phyloP scores from a whole-genome alignment of 23 tunicate species.

The Trididemnum nubilum region DNA sequence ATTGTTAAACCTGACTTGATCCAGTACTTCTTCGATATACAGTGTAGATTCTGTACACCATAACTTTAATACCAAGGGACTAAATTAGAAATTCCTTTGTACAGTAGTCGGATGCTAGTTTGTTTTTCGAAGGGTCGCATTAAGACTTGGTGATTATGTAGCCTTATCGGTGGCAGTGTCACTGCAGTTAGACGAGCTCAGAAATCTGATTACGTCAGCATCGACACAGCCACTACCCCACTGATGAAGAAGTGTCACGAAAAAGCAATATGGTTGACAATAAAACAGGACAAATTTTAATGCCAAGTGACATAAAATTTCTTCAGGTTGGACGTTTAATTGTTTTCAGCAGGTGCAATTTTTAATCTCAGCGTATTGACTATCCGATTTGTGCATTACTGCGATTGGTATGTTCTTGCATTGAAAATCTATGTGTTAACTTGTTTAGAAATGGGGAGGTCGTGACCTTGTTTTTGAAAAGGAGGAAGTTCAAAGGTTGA shows the following conservation, averaged over 20 bases:
- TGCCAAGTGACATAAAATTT: slow-evolving; percentile 76
- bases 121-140: neutral
- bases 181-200: slow-evolving; percentile 57
- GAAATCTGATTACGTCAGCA: slow-evolving; percentile 31
- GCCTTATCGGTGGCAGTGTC: slow-evolving; percentile 59
- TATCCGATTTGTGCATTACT: too few species aligned
- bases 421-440: too few species aligned
- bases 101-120: too few species aligned
- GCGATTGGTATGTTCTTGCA: too few species aligned
- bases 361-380: too few species aligned
- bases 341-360: too few species aligned
- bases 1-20: too few species aligned
- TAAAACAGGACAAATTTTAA: slow-evolving; percentile 58
- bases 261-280: slow-evolving; percentile 56
- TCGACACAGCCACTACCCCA: slow-evolving; percentile 55
- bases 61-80: too few species aligned
- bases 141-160: slow-evolving; percentile 10
- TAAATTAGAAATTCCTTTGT: too few species aligned
- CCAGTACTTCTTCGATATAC: too few species aligned
- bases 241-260: slow-evolving; percentile 41
- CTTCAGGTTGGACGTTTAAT: slow-evolving; percentile 53
- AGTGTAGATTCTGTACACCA: too few species aligned
- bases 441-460: slow-evolving; percentile 65
- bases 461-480: slow-evolving; percentile 57
- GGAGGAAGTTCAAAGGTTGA: slow-evolving; percentile 63